phyloP scores from a whole-genome alignment of 2,888 invertebrate species.

The Drosophila ustulata region DNA sequence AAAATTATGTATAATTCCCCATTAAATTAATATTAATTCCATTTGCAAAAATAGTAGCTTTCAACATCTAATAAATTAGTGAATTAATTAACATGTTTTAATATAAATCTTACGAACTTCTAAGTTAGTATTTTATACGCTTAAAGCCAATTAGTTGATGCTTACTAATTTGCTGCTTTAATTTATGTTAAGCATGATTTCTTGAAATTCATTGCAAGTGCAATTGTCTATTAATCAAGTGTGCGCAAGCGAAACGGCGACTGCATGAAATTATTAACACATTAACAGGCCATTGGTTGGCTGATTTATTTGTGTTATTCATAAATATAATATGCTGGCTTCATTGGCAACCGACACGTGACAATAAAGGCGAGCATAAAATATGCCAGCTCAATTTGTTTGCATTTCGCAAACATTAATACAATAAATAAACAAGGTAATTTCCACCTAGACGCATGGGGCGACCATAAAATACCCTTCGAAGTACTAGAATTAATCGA shows the following conservation, averaged over 20 bases:
- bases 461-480: conserved; percentile 3
- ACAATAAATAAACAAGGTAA: conserved; percentile 57
- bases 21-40: neutral
- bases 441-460: too few relatives aligned
- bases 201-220: conserved; percentile 14
- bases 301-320: conserved; percentile 70
- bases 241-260: conserved; percentile 25
- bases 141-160: neutral
- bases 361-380: conserved; percentile 55
- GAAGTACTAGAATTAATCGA: neutral
- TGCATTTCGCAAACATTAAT: conserved; percentile 57
- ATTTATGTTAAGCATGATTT: conserved; percentile 2
- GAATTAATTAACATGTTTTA: neutral
- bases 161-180: neutral
- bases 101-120: neutral
- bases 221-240: conserved; percentile 56
- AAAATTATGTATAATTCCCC: fast-evolving
- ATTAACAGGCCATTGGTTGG: conserved; percentile 61
- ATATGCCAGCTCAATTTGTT: conserved; percentile 61
- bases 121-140: neutral
- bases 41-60: neutral
- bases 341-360: conserved; percentile 66
- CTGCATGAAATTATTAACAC: conserved; percentile 67
- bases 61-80: neutral
- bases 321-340: conserved; percentile 66